Conservation (phyloP, 30 jellyfish, hydroid and myxozoan species). For the Turritopsis rubra region DNA sequence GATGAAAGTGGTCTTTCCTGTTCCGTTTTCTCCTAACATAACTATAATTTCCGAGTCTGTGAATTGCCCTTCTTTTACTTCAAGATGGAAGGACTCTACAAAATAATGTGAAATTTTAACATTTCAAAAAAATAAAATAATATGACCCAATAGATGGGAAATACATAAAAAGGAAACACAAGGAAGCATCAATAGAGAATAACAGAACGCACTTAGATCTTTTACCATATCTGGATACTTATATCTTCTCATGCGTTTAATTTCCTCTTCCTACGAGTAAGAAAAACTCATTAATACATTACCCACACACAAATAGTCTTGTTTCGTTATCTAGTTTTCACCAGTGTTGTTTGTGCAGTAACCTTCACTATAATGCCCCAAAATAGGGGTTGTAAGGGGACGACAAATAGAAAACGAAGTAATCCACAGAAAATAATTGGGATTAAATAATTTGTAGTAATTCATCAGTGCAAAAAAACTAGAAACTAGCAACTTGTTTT, state of each 20-base stretch:
- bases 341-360: too few species aligned
- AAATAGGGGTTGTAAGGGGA: neutral
- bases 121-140: neutral
- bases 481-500: too few species aligned
- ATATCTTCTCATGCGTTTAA: conserved; percentile 81
- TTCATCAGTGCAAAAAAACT: too few species aligned
- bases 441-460: too few species aligned
- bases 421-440: neutral
- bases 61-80: conserved; percentile 75
- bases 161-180: neutral
- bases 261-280: conserved; percentile 73
- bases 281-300: too few species aligned
- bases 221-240: conserved; percentile 87
- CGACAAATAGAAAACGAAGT: neutral
- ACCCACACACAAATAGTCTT: too few species aligned
- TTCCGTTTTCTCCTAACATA: conserved; percentile 97
- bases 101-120: neutral
- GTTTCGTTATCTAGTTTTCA: too few species aligned
- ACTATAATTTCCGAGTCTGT: conserved; percentile 95
- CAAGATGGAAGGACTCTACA: conserved; percentile 60
- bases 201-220: conserved; percentile 30
- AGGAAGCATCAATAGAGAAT: neutral
- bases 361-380: too few species aligned
- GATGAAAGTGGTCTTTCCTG: conserved; percentile 97
- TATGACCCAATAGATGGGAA: neutral